Percentiles rank a stretch among this genome's conserved stretches.
Conservation (phyloP, 1,140 invertebrate species). For the Drosophila parabipectinata region DNA sequence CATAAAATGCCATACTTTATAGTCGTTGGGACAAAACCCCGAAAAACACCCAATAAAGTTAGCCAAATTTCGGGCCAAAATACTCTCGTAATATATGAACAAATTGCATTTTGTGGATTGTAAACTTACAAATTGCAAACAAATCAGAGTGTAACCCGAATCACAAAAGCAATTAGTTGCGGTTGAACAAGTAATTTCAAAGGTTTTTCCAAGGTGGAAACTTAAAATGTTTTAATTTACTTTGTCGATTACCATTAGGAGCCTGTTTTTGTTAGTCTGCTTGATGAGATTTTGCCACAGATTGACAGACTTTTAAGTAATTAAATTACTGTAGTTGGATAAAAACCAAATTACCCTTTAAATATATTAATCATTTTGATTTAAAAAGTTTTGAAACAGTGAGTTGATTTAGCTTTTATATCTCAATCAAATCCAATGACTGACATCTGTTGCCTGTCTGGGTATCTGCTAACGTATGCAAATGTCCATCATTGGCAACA, state of each 20-base stretch:
- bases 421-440: slow-evolving; percentile 4
- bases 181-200: slow-evolving; percentile 24
- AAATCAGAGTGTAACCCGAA: slow-evolving; percentile 30
- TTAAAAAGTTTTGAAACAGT: too few species aligned
- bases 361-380: too few species aligned
- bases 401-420: too few species aligned
- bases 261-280: not conserved
- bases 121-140: slow-evolving; percentile 56
- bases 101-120: slow-evolving; percentile 32
- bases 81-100: slow-evolving; percentile 7
- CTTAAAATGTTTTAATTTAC: slow-evolving; percentile 3
- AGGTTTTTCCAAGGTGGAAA: not conserved
- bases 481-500: slow-evolving; percentile 29
- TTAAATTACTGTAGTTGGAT: not conserved
- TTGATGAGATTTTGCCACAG: too few species aligned
- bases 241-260: not conserved
- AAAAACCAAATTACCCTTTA: too few species aligned
- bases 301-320: not conserved
- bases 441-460: slow-evolving; percentile 8
- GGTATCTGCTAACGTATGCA: slow-evolving; percentile 14
- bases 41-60: slow-evolving; percentile 27
- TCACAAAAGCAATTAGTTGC: slow-evolving; percentile 51
- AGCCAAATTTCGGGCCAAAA: slow-evolving; percentile 7
- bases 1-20: slow-evolving; percentile 47
- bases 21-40: not conserved